A percentile compares a stretch with the other conserved stretches of the same genome.
These are phyloP conservation scores for Serranus cabrilla DNA, from an alignment of 2,797 vertebrate species.

Conservation along the genomic window DNA sequence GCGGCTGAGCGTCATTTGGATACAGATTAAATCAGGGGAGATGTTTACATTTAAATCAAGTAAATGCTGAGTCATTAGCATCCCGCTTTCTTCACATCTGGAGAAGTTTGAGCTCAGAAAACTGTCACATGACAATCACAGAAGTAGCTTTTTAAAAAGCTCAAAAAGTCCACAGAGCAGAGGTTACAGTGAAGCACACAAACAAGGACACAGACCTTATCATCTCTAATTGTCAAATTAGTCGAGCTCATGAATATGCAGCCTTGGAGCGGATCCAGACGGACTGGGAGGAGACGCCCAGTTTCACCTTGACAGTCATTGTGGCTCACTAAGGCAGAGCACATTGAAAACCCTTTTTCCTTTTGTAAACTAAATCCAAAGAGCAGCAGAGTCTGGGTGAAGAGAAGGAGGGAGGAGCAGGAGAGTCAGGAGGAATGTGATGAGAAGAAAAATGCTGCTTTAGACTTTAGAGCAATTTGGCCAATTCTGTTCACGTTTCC, in stretches of 20 bases:
- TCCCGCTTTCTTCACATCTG: not conserved
- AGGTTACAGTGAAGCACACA: not conserved
- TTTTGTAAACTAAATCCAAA: slow-evolving; percentile 27
- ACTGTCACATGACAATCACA: not conserved
- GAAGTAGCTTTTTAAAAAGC: not conserved
- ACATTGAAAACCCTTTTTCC: not conserved
- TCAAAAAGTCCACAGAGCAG: not conserved
- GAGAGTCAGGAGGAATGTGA: not conserved
- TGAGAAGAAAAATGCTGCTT: slow-evolving; percentile 9
- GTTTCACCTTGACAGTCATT: slow-evolving; percentile 40
- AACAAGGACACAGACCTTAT: slow-evolving; percentile 30
- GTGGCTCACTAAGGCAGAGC: not conserved
- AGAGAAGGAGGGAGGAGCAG: slow-evolving; percentile 1
- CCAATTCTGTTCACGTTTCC: not conserved
- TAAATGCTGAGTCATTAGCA: not conserved
- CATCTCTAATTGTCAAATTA: slow-evolving; percentile 26
- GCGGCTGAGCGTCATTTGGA: not conserved
- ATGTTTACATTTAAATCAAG: not conserved
- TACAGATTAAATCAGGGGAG: not conserved
- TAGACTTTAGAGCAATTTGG: not conserved
- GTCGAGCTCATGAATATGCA: slow-evolving; percentile 53
- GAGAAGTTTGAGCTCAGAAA: not conserved
- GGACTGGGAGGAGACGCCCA: slow-evolving; percentile 8
- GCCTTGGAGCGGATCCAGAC: slow-evolving; percentile 19
- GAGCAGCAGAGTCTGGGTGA: slow-evolving; percentile 7